Evolutionary conservation across 2,113 vertebrate species (phyloP).

Genomic region (Parotia lawesii): DNA sequence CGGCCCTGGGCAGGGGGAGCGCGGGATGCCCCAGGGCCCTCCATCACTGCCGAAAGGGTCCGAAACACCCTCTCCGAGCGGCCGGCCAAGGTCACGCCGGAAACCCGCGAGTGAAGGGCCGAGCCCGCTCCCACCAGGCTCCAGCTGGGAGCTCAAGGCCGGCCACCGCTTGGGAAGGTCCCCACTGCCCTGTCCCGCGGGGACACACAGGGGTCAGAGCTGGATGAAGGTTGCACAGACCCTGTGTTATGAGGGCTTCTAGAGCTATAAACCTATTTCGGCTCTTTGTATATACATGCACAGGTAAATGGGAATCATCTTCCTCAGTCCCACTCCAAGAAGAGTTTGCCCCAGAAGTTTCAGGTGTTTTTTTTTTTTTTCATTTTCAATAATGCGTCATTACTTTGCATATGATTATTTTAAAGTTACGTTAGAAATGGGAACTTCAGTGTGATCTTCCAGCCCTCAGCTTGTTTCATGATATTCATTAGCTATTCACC

Average conservation of each 20-base stretch:
- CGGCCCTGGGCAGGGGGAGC: background rate
- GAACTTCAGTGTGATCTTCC: background rate
- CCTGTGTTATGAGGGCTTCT: accelerated
- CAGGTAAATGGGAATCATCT: background rate
- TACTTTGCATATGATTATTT: background rate
- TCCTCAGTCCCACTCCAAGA: background rate
- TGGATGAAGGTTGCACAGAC: background rate
- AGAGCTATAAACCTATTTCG: background rate
- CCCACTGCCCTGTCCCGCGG: accelerated
- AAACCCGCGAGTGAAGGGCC: background rate
- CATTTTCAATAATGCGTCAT: accelerated
- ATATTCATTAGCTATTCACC: background rate
- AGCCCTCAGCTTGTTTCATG: background rate
- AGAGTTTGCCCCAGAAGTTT: background rate
- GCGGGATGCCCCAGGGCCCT: background rate
- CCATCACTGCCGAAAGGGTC: accelerated
- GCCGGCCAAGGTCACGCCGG: background rate
- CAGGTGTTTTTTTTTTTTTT: background rate
- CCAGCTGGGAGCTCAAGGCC: background rate
- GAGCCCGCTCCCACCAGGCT: background rate
- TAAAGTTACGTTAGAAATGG: background rate
- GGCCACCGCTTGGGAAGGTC: accelerated
- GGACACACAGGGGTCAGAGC: accelerated
- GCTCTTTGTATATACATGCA: accelerated
- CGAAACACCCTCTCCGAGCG: accelerated